Conservation (phyloP, 2,888 invertebrate species). For the Antitype chi region DNA sequence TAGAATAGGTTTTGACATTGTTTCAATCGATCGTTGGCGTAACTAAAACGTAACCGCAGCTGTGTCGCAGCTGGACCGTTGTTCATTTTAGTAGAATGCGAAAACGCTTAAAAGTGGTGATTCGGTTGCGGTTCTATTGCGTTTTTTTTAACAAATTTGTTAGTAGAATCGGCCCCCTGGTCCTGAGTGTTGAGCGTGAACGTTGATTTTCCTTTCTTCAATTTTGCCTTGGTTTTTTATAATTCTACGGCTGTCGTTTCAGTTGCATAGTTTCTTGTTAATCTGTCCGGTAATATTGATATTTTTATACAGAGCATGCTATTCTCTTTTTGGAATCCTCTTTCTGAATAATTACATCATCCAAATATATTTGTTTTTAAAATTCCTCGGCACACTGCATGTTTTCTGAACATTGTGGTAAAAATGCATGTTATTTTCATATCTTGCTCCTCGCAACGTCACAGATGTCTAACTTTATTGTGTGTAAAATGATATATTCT, state of each 20-base stretch:
- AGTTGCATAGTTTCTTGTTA: background rate
- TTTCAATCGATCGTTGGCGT: too few species aligned
- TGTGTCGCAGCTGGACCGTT: too few species aligned
- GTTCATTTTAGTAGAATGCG: too few species aligned
- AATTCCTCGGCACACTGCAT: background rate
- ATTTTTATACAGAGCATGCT: background rate
- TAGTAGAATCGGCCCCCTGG: too few species aligned
- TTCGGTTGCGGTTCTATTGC: too few species aligned
- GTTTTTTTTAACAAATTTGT: too few species aligned
- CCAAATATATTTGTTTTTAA: background rate
- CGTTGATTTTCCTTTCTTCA: background rate
- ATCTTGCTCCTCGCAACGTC: constrained; percentile 5
- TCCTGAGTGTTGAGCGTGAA: background rate
- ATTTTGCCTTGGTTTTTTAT: background rate
- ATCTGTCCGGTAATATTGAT: background rate
- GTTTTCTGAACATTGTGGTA: background rate
- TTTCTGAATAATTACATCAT: background rate
- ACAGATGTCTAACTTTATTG: background rate
- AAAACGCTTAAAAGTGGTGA: too few species aligned
- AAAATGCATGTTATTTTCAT: background rate
- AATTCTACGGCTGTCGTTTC: background rate
- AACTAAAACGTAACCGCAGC: too few species aligned
- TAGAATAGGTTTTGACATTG: too few species aligned
- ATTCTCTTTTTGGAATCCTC: background rate
- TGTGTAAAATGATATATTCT: background rate